Conservation (phyloP, 2,797 vertebrate genomes). For the Eospalax fontanierii region DNA sequence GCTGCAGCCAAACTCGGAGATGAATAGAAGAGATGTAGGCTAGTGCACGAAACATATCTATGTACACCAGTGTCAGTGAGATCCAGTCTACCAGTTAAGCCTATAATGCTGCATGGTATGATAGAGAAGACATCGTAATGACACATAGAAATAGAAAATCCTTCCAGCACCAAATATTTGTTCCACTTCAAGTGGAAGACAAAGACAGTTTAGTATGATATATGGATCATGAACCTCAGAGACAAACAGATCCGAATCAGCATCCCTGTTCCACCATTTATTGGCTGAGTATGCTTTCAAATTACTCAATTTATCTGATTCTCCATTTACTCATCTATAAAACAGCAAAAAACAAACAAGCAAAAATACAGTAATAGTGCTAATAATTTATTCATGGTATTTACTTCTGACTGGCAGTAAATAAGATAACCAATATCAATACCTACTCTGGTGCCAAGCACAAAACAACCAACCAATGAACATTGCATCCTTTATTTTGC, state of each 20-base stretch:
- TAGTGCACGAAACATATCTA: neutral
- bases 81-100: neutral
- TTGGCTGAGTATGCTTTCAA: neutral
- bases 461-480: neutral
- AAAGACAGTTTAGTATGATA: neutral
- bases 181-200: neutral
- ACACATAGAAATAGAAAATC: neutral
- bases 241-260: neutral
- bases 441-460: neutral
- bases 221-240: neutral
- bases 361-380: neutral
- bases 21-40: neutral
- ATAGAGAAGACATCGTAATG: neutral
- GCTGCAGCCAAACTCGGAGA: neutral
- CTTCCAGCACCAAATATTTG: neutral
- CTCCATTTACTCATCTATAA: neutral
- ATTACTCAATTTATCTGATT: neutral
- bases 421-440: neutral
- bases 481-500: neutral
- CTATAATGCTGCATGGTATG: neutral
- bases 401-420: neutral
- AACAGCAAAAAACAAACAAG: too few relatives aligned
- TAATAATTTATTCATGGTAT: neutral
- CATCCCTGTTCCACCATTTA: neutral
- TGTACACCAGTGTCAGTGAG: neutral